Base-by-base conservation (phyloP, 2,797 vertebrate genomes). In the Chrysocyon brachyurus region DNA sequence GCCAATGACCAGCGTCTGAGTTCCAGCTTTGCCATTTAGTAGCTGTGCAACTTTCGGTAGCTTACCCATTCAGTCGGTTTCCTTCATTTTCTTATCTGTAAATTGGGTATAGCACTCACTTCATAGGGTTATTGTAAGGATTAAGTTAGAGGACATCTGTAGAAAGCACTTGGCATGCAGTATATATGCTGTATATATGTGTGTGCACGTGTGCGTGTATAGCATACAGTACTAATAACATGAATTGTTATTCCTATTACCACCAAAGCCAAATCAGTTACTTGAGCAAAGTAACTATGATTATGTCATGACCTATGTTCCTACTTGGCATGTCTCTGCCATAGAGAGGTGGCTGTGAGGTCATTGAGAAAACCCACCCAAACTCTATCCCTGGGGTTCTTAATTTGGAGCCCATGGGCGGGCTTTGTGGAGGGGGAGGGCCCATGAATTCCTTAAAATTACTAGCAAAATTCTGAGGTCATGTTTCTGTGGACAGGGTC, bases 401-500 rank as follows among this genome's bases (percentile, higher is more conserved):
- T 89, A 96, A 70, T 57, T 75, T 89, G 28, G n/a, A 93, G 63
- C 86, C n/a, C 59, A n/a, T 33, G 16, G 22, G 28, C 63, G 22
- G n/a, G 68, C 24, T 97, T 81, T 84, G 28, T 57, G 75, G 49
- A 63, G 7, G 22, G n/a, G 31, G 1, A 17, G 7, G 21, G 10
- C 61, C 64, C 85, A 90, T 16, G 21, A 90, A 83, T 7, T 6
- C 61, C 49, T 49, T 88, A 64, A 90, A 95, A 97, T 82, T 83
- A 95, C 8, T 54, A 21, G 54, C 73, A 94, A 79, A 94, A 72
- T 92, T 95, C 91, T 84, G 70, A 95, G 52, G 59, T 63, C 31
- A 36, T 17, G 15, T 81, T 96, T 97, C 91, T 85, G 17, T 56
- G 59, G 15, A 87, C 17, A 77, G 83, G 46, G 26, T 92, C 64